Percentiles rank a stretch among this genome's conserved stretches.
Evolutionary conservation across 1,140 invertebrate genomes (phyloP).

Genomic region (Glossosoma conforme): DNA sequence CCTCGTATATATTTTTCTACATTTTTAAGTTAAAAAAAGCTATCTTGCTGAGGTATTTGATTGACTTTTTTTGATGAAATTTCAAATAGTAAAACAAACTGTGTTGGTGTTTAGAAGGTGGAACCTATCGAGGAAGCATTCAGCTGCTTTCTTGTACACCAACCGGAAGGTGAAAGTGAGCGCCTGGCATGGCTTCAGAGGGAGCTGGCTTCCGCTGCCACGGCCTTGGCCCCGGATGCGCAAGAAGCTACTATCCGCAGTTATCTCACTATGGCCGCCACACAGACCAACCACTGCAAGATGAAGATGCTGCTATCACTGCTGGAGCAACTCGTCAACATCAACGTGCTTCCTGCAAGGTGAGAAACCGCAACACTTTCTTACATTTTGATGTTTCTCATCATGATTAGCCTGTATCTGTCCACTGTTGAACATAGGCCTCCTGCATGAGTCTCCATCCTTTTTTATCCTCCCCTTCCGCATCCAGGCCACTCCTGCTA

Average conservation of each 20-base stretch:
- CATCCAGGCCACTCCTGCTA: too few species aligned
- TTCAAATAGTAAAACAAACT: too few species aligned
- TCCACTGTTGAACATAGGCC: too few species aligned
- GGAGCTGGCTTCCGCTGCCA: constrained; percentile 51
- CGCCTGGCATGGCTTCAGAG: constrained; percentile 61
- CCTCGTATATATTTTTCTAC: too few species aligned
- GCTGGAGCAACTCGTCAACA: constrained; percentile 67
- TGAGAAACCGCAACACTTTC: constrained; percentile 36
- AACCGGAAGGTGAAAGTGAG: constrained; percentile 60
- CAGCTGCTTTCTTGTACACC: constrained; percentile 75
- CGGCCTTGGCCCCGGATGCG: constrained; percentile 56
- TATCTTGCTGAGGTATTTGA: too few species aligned
- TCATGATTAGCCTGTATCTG: too few species aligned
- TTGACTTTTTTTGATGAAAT: too few species aligned
- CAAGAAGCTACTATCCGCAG: constrained; percentile 66
- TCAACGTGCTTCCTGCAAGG: constrained; percentile 60
- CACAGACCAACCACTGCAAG: constrained; percentile 63
- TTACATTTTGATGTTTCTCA: neutral
- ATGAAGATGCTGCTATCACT: constrained; percentile 67
- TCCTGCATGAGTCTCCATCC: too few species aligned
- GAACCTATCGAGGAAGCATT: constrained; percentile 84
- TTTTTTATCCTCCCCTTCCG: too few species aligned
- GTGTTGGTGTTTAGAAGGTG: constrained; percentile 69
- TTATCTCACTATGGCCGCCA: constrained; percentile 64
- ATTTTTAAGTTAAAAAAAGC: too few species aligned